A percentile compares a stretch with the other conserved stretches of the same genome.
phyloP scores from a whole-genome alignment of 2,888 invertebrate genomes.

The Muschampia plurimacula region DNA sequence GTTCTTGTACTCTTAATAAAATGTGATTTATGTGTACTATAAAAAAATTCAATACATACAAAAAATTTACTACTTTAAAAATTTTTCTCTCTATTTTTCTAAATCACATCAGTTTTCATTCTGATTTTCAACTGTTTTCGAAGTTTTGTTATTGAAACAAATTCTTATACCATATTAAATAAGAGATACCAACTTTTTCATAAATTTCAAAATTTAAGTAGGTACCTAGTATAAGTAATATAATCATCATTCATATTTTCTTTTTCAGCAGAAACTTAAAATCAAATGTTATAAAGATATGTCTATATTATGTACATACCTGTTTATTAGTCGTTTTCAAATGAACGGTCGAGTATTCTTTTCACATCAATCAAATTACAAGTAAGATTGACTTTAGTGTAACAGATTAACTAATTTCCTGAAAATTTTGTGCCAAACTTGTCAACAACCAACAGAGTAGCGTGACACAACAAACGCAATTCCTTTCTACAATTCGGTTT shows the following conservation, averaged over 20 bases:
- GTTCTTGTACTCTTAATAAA: slow-evolving; percentile 47
- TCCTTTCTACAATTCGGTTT: slow-evolving; percentile 51
- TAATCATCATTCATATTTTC: too few relatives aligned
- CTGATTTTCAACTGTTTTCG: too few relatives aligned
- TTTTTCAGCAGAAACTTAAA: too few relatives aligned
- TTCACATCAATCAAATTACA: slow-evolving; percentile 11
- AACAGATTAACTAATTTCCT: slow-evolving; percentile 58
- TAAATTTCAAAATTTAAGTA: too few relatives aligned
- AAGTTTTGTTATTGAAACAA: too few relatives aligned
- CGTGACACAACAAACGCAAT: slow-evolving; percentile 60
- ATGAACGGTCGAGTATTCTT: background rate
- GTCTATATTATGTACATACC: slow-evolving; percentile 5
- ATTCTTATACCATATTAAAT: too few relatives aligned
- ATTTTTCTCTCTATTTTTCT: too few relatives aligned
- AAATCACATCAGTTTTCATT: too few relatives aligned
- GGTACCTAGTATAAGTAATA: too few relatives aligned
- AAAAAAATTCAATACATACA: background rate
- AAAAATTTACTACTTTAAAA: background rate
- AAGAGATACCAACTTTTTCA: too few relatives aligned
- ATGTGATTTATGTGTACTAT: slow-evolving; percentile 67
- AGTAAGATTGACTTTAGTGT: slow-evolving; percentile 17
- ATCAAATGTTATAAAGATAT: background rate
- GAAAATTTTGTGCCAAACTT: slow-evolving; percentile 56
- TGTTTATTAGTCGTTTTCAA: slow-evolving; percentile 18
- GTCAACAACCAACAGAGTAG: slow-evolving; percentile 56